phyloP scores from a whole-genome alignment of 1,140 invertebrate genomes.

The Centruroides sculpturatus region DNA sequence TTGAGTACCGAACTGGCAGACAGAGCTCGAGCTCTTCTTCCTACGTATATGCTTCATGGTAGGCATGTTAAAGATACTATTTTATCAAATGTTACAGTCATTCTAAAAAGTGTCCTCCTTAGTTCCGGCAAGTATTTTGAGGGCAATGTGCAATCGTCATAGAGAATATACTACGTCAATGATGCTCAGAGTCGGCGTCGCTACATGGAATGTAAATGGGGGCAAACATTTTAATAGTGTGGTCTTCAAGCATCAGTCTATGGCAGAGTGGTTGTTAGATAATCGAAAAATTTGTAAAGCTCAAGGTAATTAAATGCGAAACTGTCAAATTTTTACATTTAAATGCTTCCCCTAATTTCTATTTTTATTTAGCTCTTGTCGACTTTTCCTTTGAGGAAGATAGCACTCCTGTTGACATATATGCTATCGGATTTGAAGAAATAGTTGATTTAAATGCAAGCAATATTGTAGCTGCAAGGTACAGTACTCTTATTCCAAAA shows the following conservation, averaged over 20 bases:
- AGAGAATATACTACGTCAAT: slow-evolving; percentile 63
- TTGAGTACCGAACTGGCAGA: slow-evolving; percentile 81
- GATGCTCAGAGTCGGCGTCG: slow-evolving; percentile 65
- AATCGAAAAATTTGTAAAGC: slow-evolving; percentile 21
- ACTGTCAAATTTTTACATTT: neutral
- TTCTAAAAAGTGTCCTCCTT: neutral
- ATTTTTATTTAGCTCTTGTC: slow-evolving; percentile 22
- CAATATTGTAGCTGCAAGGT: slow-evolving; percentile 91
- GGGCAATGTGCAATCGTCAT: slow-evolving; percentile 43
- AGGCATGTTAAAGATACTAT: slow-evolving; percentile 15
- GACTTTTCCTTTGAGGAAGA: slow-evolving; percentile 38
- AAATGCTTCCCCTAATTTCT: neutral
- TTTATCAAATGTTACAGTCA: no score
- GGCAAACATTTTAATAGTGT: slow-evolving; percentile 96
- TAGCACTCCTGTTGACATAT: slow-evolving; percentile 59
- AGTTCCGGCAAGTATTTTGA: slow-evolving; percentile 55
- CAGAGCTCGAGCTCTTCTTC: slow-evolving; percentile 71
- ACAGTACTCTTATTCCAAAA: neutral
- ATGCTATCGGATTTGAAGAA: slow-evolving; percentile 97
- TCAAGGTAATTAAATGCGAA: slow-evolving; percentile 4
- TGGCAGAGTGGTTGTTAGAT: slow-evolving; percentile 91
- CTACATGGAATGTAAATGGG: slow-evolving; percentile 99
- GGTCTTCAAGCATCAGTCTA: slow-evolving; percentile 81
- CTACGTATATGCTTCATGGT: slow-evolving; percentile 72
- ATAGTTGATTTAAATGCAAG: slow-evolving; percentile 98